Conservation (phyloP, 2,113 vertebrate genomes). For the Psettodes erumei region DNA sequence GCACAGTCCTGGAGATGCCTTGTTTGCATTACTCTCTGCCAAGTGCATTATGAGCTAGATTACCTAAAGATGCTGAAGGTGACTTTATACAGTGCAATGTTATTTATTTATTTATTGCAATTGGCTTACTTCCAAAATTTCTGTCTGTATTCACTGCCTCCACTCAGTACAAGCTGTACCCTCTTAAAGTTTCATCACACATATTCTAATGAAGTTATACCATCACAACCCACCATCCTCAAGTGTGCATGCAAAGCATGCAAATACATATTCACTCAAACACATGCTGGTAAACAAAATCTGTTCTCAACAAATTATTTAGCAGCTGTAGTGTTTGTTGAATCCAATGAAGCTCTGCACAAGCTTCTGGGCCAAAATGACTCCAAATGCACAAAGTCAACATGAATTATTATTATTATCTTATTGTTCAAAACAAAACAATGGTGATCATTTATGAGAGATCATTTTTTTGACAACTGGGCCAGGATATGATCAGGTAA, state of each 20-base stretch:
- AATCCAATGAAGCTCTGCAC: slow-evolving; percentile 41
- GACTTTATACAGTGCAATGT: slow-evolving; percentile 1
- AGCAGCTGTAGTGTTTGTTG: slow-evolving; percentile 63
- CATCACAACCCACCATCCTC: slow-evolving; percentile 8
- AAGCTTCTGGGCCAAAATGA: slow-evolving; percentile 31
- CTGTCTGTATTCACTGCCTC: neutral
- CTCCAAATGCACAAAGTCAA: slow-evolving; percentile 59
- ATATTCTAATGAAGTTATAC: slow-evolving; percentile 27
- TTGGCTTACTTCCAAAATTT: neutral
- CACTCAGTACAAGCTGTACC: slow-evolving; percentile 10
- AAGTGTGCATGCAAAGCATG: slow-evolving; percentile 41
- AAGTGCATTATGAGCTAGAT: slow-evolving; percentile 13
- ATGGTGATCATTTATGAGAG: slow-evolving; percentile 51
- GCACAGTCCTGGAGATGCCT: slow-evolving; percentile 15
- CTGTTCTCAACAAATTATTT: slow-evolving; percentile 70
- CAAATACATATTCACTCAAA: slow-evolving; percentile 54
- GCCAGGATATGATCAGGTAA: slow-evolving; percentile 58
- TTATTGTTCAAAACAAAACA: slow-evolving; percentile 43
- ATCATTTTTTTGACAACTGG: slow-evolving; percentile 43
- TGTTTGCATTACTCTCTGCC: slow-evolving; percentile 24
- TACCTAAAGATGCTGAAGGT: slow-evolving; percentile 4
- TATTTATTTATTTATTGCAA: neutral
- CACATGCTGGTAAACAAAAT: slow-evolving; percentile 63
- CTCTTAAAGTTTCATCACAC: slow-evolving; percentile 40
- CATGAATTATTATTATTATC: slow-evolving; percentile 54